A percentile compares a stretch with the other conserved stretches of the same genome.
These are phyloP conservation scores for Colostygia pectinataria DNA, from an alignment of 2,888 invertebrate species.

Conservation along the genomic window DNA sequence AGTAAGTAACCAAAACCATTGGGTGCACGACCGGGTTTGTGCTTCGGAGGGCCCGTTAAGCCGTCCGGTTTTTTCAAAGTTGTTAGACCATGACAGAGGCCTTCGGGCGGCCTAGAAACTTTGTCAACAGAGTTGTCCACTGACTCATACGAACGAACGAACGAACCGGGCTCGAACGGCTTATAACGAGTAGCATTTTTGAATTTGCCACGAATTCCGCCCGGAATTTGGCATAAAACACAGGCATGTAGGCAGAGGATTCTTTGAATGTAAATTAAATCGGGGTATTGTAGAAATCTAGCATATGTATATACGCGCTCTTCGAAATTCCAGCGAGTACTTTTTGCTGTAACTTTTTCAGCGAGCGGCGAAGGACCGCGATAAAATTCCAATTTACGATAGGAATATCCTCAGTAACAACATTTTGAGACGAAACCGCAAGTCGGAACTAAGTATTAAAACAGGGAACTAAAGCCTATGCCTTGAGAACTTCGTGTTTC, in stretches of 20 bases:
- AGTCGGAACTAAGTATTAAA: conserved; percentile 25
- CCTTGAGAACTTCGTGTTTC: conserved; percentile 18
- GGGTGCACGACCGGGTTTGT: too few relatives aligned
- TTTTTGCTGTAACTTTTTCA: conserved; percentile 34
- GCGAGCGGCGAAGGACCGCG: conserved; percentile 23
- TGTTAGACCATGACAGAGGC: too few relatives aligned
- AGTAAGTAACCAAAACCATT: too few relatives aligned
- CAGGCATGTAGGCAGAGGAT: conserved; percentile 19
- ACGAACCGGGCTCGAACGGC: too few relatives aligned
- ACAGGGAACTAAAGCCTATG: conserved; percentile 19
- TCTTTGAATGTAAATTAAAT: conserved; percentile 31
- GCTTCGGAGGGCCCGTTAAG: too few relatives aligned
- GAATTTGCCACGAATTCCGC: conserved; percentile 4
- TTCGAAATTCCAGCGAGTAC: conserved; percentile 21
- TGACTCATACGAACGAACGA: too few relatives aligned
- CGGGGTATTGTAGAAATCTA: conserved; percentile 22
- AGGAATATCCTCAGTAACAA: conserved; percentile 29
- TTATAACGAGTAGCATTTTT: conserved; percentile 9
- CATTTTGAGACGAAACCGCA: conserved; percentile 24
- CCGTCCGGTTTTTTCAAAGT: too few relatives aligned
- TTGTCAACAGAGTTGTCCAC: too few relatives aligned
- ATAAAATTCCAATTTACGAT: conserved; percentile 37
- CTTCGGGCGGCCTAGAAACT: too few relatives aligned
- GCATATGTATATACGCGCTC: conserved; percentile 30
- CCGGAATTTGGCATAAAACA: conserved; percentile 10